Conservation (phyloP, 1,140 invertebrate species). For the Hyles euphorbiae region DNA sequence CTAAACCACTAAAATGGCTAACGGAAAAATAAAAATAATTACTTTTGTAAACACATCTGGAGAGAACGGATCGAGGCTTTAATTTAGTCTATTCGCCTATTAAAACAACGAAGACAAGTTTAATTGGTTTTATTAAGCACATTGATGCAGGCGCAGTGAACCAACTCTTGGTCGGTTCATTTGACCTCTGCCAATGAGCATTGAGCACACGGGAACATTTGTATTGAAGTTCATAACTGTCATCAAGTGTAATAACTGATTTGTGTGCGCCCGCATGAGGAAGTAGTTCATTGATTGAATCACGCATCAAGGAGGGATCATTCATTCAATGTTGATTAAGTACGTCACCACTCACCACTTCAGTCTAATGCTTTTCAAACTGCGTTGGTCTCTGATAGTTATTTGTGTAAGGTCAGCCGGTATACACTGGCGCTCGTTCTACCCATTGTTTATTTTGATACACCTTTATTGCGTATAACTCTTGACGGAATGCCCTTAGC, state of each 20-base stretch:
- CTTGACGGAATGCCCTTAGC: too few relatives aligned
- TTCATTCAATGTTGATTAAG: conserved; percentile 38
- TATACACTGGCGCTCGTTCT: conserved; percentile 3
- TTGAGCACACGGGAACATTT: conserved; percentile 59
- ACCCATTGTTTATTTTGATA: conserved; percentile 17
- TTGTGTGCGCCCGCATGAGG: conserved; percentile 61
- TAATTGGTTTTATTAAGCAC: conserved; percentile 57
- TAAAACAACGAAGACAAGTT: conserved; percentile 58
- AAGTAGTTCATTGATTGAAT: conserved; percentile 64
- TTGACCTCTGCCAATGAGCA: conserved; percentile 58
- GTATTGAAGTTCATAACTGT: conserved; percentile 57
- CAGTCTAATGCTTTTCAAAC: conserved; percentile 17
- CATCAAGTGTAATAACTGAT: conserved; percentile 59
- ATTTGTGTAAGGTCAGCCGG: conserved; percentile 20
- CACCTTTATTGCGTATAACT: conserved; percentile 11
- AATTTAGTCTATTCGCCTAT: conserved; percentile 22
- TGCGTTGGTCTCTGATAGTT: conserved; percentile 20
- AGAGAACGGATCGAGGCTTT: not conserved
- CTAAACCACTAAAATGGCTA: not conserved
- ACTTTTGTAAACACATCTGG: not conserved
- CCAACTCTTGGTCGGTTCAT: conserved; percentile 54
- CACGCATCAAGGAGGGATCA: conserved; percentile 43
- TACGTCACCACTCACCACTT: conserved; percentile 37
- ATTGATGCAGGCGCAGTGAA: conserved; percentile 24
- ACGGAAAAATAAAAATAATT: not conserved